Percentiles rank a stretch among this genome's conserved stretches.
Evolutionary conservation across 2,888 invertebrate species (phyloP).

Genomic region (Acrobasis repandana): DNA sequence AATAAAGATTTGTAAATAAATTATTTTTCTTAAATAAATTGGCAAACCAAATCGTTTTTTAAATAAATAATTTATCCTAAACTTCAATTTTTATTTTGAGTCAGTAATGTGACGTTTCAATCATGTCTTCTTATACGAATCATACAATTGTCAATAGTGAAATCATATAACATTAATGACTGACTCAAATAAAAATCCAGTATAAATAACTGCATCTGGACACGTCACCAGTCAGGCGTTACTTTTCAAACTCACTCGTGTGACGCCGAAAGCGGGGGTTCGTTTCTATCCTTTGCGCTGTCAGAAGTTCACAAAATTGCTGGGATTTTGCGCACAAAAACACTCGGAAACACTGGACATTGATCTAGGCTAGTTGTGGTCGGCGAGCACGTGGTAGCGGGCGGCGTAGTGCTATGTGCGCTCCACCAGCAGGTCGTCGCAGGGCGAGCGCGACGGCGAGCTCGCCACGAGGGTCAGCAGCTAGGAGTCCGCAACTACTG

Average conservation of each 20-base stretch:
- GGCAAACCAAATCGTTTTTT: slow-evolving; percentile 20
- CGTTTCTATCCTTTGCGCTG: no score
- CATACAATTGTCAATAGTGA: neutral
- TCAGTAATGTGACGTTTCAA: neutral
- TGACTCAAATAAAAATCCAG: slow-evolving; percentile 33
- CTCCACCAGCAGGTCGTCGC: slow-evolving; percentile 34
- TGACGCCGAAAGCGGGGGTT: no score
- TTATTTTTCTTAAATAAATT: slow-evolving; percentile 37
- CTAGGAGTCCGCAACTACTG: slow-evolving; percentile 80
- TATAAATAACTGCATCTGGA: slow-evolving; percentile 29
- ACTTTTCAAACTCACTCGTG: no score
- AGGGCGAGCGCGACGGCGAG: slow-evolving; percentile 38
- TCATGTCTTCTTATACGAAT: neutral
- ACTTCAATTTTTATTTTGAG: slow-evolving; percentile 29
- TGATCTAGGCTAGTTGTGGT: neutral
- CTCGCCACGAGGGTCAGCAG: slow-evolving; percentile 57
- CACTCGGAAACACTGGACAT: neutral
- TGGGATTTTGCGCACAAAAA: neutral
- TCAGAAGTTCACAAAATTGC: neutral
- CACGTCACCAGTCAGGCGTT: no score
- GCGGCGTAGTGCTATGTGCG: slow-evolving; percentile 28
- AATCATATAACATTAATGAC: slow-evolving; percentile 23
- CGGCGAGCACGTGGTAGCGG: slow-evolving; percentile 24
- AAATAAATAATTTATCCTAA: slow-evolving; percentile 41
- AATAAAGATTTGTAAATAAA: slow-evolving; percentile 38